These are phyloP conservation scores for Mesorhabditis belari DNA, from an alignment of 2,888 invertebrate genomes.

Conservation along the genomic window DNA sequence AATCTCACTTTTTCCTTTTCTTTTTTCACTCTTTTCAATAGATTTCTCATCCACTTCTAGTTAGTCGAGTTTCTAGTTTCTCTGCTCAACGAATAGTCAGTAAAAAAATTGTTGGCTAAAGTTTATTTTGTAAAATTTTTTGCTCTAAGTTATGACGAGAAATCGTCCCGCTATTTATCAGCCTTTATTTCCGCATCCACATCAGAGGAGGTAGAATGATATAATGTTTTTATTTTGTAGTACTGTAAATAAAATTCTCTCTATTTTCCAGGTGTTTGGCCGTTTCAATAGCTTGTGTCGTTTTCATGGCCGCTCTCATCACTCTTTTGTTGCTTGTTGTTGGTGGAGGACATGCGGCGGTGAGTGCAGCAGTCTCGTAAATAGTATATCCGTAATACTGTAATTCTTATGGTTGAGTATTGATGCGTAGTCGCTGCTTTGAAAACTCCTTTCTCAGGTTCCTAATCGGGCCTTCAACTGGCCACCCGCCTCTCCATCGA, in stretches of 20 bases:
- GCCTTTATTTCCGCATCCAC: too few species aligned
- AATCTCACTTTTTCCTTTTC: too few species aligned
- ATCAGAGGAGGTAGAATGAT: not conserved
- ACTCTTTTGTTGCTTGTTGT: not conserved
- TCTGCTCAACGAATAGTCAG: too few species aligned
- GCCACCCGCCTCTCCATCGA: conserved; percentile 39
- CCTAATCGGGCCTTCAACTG: conserved; percentile 20
- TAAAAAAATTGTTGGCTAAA: too few species aligned
- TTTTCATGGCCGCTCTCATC: not conserved
- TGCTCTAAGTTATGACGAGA: too few species aligned
- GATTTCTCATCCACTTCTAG: too few species aligned
- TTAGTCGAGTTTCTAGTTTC: not conserved
- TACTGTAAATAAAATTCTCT: not conserved
- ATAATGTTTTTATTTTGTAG: not conserved
- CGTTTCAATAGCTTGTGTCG: not conserved
- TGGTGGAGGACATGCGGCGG: not conserved
- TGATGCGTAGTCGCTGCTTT: too few species aligned
- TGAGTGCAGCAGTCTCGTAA: not conserved
- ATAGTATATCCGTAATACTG: not conserved
- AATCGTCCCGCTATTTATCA: too few species aligned
- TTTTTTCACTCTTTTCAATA: too few species aligned
- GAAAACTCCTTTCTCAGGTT: too few species aligned
- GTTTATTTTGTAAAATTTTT: too few species aligned
- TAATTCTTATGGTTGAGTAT: too few species aligned
- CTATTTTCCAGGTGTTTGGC: not conserved